Evolutionary conservation across 2,113 vertebrate genomes (phyloP).

Genomic region (Rhodinocichla rosea): DNA sequence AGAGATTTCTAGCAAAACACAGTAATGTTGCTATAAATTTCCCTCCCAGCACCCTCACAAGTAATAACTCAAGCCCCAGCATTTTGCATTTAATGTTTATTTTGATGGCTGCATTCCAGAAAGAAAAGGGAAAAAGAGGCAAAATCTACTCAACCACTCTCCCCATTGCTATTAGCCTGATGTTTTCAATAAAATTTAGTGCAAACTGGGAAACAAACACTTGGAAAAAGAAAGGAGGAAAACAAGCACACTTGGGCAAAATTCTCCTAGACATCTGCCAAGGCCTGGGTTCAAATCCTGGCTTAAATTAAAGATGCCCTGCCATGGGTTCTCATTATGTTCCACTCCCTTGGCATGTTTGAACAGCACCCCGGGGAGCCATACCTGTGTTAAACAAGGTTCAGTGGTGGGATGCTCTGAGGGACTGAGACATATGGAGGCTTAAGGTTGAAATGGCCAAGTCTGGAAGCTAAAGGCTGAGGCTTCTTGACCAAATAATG

Average conservation of each 20-base stretch:
- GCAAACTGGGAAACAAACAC: constrained; percentile 71
- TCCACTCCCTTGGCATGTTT: not conserved
- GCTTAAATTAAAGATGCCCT: constrained; percentile 42
- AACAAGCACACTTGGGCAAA: constrained; percentile 53
- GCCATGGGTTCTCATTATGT: constrained; percentile 1
- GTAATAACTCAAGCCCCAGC: constrained; percentile 79
- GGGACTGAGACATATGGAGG: not conserved
- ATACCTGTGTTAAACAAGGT: not conserved
- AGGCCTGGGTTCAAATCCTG: constrained; percentile 23
- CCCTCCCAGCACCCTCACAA: constrained; percentile 78
- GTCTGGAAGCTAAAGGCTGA: not conserved
- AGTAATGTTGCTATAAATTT: constrained; percentile 81
- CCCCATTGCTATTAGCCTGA: constrained; percentile 66
- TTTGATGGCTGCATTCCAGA: constrained; percentile 81
- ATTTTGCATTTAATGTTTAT: constrained; percentile 82
- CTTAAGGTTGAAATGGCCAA: not conserved
- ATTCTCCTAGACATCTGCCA: constrained; percentile 43
- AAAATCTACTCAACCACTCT: constrained; percentile 32
- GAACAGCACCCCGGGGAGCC: not conserved
- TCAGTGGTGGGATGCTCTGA: not conserved
- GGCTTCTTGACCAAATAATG: not conserved
- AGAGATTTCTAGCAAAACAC: constrained; percentile 83
- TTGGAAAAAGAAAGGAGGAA: constrained; percentile 56
- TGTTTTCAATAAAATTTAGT: constrained; percentile 79
- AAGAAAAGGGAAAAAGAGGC: constrained; percentile 62